Base-by-base conservation (phyloP, 2,888 invertebrate species). In the Tetragonula carbonaria region DNA sequence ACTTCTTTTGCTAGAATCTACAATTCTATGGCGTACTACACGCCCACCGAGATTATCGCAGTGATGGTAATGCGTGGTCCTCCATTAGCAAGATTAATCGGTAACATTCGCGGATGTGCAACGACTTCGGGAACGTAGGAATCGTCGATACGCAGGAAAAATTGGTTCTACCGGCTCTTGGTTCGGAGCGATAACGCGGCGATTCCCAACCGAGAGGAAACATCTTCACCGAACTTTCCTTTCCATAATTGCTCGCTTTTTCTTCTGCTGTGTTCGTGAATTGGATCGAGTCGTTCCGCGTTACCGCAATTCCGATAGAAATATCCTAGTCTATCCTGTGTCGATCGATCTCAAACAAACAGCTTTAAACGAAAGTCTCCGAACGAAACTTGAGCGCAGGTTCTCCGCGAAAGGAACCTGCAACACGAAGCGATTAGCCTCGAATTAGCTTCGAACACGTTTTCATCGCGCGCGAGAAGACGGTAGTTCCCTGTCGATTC, bases 71-170 rank as follows among this genome's bases (percentile, higher is more conserved):
- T 70, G 70, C 28, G 33, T 65, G 73, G 51, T 57, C 57, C 38
- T 67, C 79, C 66, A 86, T 88, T 86, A 88, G 70, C 67, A 33
- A 68, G 65, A 87, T 80, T 80, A 87, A 82, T 74, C 79, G 74
- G 74, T 59, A 59, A 78, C 67, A 85, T 81, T 80, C 78, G 68
- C 59, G 70, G 59, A 86, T 79, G 72, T 78, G 18, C 57, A 80
- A 87, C 67, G 66, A 71, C 59, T 67, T 65, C 65, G 65, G 73
- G 77, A 72, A 68, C 55, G 74, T 53, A 68, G 76, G 71, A 79
- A 78, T 78, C 78, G 78, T 14, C 67, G 72, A 74, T 78, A 78
- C 66, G 55, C 38, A 38, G 71, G 62, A 70, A 66, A 78, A 88
- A 88, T 84, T 78, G 75, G 50, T 76, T 76, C 65, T 76, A 55